phyloP scores from a whole-genome alignment of 2,113 vertebrate species.

The Cichladusa arquata region DNA sequence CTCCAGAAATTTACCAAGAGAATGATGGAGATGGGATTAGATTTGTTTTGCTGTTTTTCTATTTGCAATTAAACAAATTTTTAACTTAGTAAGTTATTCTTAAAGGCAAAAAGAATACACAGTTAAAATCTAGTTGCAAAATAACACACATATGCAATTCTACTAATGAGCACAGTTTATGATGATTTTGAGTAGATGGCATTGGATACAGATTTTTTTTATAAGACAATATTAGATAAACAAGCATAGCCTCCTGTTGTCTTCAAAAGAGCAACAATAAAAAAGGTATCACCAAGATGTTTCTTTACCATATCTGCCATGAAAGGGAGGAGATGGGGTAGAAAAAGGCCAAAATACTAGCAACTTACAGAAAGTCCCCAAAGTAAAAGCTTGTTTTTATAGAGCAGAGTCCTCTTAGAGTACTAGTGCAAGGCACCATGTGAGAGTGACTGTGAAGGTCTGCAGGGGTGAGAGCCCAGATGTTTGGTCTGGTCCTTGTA shows the following conservation, averaged over 20 bases:
- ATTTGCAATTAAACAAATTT: not conserved
- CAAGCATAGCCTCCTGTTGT: not conserved
- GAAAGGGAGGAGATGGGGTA: not conserved
- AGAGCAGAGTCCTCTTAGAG: not conserved
- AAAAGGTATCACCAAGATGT: not conserved
- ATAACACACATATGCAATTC: not conserved
- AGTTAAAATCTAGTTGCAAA: not conserved
- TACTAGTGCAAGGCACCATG: not conserved
- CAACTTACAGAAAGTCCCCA: not conserved
- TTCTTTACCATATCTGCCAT: not conserved
- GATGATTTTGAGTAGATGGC: not conserved
- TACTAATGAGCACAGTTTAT: not conserved
- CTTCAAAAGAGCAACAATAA: not conserved
- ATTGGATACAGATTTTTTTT: not conserved
- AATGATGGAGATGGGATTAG: not conserved
- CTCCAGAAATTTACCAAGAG: not conserved
- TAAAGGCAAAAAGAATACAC: not conserved
- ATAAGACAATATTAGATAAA: not conserved
- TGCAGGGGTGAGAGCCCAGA: not conserved
- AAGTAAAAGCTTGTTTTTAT: not conserved
- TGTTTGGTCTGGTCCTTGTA: not conserved
- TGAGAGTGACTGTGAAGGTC: not conserved
- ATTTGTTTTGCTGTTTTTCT: not conserved
- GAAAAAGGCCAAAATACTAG: not conserved
- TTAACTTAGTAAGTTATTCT: not conserved